These are phyloP conservation scores for Palloptera scutellata DNA, from an alignment of 2,888 invertebrate genomes.

Conservation along the genomic window DNA sequence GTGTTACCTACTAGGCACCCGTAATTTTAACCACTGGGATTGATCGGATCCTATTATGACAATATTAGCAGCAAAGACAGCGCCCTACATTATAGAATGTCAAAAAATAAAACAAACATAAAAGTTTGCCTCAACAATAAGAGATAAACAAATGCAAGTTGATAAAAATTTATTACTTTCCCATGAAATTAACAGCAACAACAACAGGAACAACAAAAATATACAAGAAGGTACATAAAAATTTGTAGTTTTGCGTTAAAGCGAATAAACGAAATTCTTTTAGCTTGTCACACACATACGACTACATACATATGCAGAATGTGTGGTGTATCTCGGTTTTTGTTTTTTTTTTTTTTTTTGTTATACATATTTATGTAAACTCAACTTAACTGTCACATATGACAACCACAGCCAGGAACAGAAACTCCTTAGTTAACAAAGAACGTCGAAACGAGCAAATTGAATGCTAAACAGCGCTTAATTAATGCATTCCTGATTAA, in stretches of 20 bases:
- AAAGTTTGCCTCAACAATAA: constrained; percentile 1
- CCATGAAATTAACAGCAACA: constrained; percentile 19
- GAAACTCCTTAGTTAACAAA: not conserved
- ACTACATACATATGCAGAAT: too few species aligned
- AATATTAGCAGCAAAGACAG: constrained; percentile 1
- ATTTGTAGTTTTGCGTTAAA: constrained; percentile 10
- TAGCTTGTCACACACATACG: constrained; percentile 18
- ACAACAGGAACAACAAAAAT: constrained; percentile 6
- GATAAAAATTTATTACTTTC: constrained; percentile 30
- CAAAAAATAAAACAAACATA: not conserved
- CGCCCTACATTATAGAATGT: too few species aligned
- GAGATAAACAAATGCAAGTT: constrained; percentile 22
- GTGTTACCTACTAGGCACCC: not conserved
- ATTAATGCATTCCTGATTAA: constrained; percentile 46
- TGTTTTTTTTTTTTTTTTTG: too few species aligned
- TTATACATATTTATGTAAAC: too few species aligned
- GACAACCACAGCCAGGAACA: not conserved
- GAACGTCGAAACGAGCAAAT: constrained; percentile 34
- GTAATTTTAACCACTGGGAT: not conserved
- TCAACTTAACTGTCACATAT: not conserved
- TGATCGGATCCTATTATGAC: not conserved
- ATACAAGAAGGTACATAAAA: not conserved
- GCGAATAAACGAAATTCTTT: constrained; percentile 14
- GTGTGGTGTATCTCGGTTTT: too few species aligned
- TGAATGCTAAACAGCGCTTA: constrained; percentile 52